phyloP scores from a whole-genome alignment of 2,113 vertebrate species.

The Cavia aperea region DNA sequence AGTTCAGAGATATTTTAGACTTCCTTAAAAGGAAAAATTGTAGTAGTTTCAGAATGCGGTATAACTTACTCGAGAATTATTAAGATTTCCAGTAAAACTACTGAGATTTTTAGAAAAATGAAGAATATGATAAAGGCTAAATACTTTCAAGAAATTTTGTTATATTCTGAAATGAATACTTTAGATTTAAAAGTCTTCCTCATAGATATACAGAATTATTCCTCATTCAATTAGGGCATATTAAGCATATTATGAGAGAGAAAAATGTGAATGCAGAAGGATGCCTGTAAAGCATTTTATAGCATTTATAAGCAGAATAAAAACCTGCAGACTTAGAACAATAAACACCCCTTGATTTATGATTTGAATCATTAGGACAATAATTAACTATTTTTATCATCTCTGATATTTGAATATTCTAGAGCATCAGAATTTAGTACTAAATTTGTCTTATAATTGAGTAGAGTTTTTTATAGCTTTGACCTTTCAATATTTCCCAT shows the following conservation, averaged over 20 bases:
- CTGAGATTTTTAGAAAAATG: not conserved
- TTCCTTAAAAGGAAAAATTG: not conserved
- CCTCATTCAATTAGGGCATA: not conserved
- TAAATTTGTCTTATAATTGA: constrained; percentile 52
- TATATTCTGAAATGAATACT: constrained; percentile 1
- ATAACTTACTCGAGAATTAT: not conserved
- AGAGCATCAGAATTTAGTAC: constrained; percentile 43
- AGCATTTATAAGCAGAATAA: not conserved
- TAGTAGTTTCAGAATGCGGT: not conserved
- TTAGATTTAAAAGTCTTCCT: not conserved
- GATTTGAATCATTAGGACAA: constrained; percentile 15
- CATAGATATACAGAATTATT: not conserved
- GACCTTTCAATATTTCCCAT: constrained; percentile 56
- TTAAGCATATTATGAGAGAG: not conserved
- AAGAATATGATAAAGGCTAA: not conserved
- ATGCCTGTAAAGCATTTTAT: not conserved
- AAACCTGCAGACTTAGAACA: constrained; percentile 33
- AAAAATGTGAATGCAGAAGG: not conserved
- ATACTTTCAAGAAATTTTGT: not conserved
- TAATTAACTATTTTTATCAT: constrained; percentile 18
- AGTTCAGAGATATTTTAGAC: not conserved
- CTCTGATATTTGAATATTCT: constrained; percentile 19
- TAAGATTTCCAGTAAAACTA: not conserved
- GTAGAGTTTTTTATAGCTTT: constrained; percentile 49
- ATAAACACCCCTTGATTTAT: not conserved